A percentile compares a stretch with the other conserved stretches of the same genome.
Evolutionary conservation across 2,888 invertebrate species (phyloP).

Genomic region (Meiosimyza platycephala): DNA sequence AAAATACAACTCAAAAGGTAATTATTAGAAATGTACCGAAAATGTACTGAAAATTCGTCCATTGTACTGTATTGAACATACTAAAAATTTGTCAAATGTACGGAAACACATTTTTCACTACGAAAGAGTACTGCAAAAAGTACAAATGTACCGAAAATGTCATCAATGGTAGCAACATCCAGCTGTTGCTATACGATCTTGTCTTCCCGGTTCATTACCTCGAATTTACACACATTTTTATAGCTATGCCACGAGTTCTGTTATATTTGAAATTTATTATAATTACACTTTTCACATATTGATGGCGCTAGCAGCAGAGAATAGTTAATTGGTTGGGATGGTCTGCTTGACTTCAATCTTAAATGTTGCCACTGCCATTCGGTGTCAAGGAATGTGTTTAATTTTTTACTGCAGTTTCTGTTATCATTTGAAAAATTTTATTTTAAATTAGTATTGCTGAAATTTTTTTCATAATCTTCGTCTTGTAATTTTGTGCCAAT

Average conservation of each 20-base stretch:
- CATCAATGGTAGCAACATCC: too few relatives aligned
- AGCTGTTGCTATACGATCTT: too few relatives aligned
- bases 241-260: constrained; percentile 24
- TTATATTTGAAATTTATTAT: constrained; percentile 42
- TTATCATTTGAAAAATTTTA: constrained; percentile 26
- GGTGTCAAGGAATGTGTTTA: constrained; percentile 3
- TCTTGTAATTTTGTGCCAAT: neutral
- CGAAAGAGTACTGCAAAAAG: too few relatives aligned
- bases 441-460: constrained; percentile 12
- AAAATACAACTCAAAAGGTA: too few relatives aligned
- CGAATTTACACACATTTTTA: too few relatives aligned
- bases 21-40: too few relatives aligned
- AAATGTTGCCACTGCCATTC: neutral
- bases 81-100: too few relatives aligned
- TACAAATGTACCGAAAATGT: too few relatives aligned
- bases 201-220: too few relatives aligned
- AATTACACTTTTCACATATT: constrained; percentile 40
- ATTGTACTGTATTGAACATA: too few relatives aligned
- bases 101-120: too few relatives aligned
- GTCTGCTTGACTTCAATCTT: neutral
- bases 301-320: constrained; percentile 42
- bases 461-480: neutral
- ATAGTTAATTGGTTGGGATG: constrained; percentile 35
- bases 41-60: too few relatives aligned
- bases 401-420: constrained; percentile 16